These are phyloP conservation scores for Drosophila mimetica DNA, from an alignment of 2,888 invertebrate species.

Conservation along the genomic window DNA sequence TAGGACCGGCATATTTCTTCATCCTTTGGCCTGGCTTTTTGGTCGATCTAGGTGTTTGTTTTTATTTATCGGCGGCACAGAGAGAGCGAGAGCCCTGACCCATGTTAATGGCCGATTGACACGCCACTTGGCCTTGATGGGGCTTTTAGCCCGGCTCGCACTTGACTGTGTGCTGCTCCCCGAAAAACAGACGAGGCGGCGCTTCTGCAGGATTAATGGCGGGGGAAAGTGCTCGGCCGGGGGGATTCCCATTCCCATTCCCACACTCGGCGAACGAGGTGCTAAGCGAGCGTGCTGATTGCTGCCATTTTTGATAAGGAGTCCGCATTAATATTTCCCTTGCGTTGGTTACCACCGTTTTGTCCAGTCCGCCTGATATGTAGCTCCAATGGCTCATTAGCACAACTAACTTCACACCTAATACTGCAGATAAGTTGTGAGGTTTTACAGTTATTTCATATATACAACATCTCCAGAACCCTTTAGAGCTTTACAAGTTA, in stretches of 20 bases:
- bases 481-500: too few relatives aligned
- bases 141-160: constrained; percentile 37
- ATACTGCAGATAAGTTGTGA: background rate
- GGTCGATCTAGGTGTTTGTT: constrained; percentile 47
- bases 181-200: constrained; percentile 45
- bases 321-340: constrained; percentile 72
- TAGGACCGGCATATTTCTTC: constrained; percentile 19
- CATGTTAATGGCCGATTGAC: constrained; percentile 80
- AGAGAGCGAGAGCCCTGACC: constrained; percentile 22
- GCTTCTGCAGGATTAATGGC: constrained; percentile 48
- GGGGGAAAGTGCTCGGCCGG: constrained; percentile 16
- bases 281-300: constrained; percentile 79
- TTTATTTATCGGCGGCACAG: constrained; percentile 63
- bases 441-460: background rate
- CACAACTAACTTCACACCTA: constrained; percentile 1
- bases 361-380: constrained; percentile 19
- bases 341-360: constrained; percentile 61
- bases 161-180: constrained; percentile 22
- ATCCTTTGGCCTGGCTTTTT: constrained; percentile 4
- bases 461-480: too few relatives aligned
- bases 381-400: constrained; percentile 9
- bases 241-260: too few relatives aligned
- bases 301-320: constrained; percentile 79
- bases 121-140: constrained; percentile 78
- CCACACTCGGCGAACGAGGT: constrained; percentile 63